phyloP scores from a whole-genome alignment of 2,113 vertebrate genomes.

The Odontesthes bonariensis region DNA sequence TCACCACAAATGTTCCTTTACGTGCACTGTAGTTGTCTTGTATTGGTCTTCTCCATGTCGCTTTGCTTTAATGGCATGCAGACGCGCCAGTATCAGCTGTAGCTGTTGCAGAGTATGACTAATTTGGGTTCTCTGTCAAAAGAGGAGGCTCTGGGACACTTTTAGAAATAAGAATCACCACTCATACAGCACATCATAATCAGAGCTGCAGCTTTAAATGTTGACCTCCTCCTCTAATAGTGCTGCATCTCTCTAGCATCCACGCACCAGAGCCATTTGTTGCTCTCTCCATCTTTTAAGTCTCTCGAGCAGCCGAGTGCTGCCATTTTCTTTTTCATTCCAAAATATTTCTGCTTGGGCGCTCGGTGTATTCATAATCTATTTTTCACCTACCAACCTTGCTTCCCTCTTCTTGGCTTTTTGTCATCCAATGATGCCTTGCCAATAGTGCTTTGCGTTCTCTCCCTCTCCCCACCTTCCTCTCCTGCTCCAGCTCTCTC shows the following conservation, averaged over 20 bases:
- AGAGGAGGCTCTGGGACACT: conserved; percentile 8
- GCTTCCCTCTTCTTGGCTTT: conserved; percentile 73
- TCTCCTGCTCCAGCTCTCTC: conserved; percentile 75
- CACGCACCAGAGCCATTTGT: conserved; percentile 69
- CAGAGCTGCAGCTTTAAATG: conserved; percentile 2
- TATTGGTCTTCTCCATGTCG: not conserved
- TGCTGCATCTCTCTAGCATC: conserved; percentile 2
- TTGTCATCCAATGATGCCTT: conserved; percentile 75
- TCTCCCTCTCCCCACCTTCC: conserved; percentile 59
- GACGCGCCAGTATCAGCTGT: not conserved
- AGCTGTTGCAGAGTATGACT: conserved; percentile 1
- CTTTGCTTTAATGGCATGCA: conserved; percentile 29
- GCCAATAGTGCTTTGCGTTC: conserved; percentile 65
- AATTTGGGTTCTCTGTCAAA: conserved; percentile 21
- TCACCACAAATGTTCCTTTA: conserved; percentile 40
- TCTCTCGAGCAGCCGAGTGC: conserved; percentile 65
- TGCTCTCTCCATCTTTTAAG: conserved; percentile 61
- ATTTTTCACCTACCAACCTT: conserved; percentile 78
- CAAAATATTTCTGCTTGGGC: conserved; percentile 74
- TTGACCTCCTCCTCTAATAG: conserved; percentile 1
- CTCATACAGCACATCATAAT: not conserved
- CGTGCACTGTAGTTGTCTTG: not conserved
- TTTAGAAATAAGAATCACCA: not conserved
- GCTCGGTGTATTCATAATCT: conserved; percentile 75
- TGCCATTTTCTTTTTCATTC: conserved; percentile 73